Evolutionary conservation across 2,797 vertebrate species (phyloP).

Genomic region (Rhynchotus rufescens): DNA sequence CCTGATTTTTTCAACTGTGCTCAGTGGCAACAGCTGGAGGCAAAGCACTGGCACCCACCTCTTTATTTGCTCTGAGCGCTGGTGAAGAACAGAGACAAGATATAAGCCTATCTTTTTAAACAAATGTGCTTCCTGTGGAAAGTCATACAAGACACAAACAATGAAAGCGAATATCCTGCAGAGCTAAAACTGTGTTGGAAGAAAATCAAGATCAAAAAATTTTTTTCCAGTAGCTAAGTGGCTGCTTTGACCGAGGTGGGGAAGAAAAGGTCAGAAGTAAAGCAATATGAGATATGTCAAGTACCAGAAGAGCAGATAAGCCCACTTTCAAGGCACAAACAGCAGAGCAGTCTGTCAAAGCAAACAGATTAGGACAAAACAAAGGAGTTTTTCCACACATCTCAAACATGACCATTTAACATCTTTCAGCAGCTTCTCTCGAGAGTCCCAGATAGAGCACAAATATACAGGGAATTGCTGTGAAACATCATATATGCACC

Average conservation of each 20-base stretch:
- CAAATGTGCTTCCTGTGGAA: slow-evolving; percentile 54
- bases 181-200: slow-evolving; percentile 24
- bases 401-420: background rate
- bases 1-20: background rate
- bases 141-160: slow-evolving; percentile 61
- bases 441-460: background rate
- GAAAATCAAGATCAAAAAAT: slow-evolving; percentile 28
- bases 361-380: background rate
- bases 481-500: slow-evolving; percentile 75
- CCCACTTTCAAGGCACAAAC: background rate
- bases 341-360: background rate
- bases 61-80: background rate
- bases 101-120: slow-evolving; percentile 36
- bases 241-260: slow-evolving; percentile 1
- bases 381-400: background rate
- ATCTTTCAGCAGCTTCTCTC: background rate
- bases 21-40: background rate
- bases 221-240: slow-evolving; percentile 52
- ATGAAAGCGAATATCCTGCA: slow-evolving; percentile 19
- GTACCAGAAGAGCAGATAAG: slow-evolving; percentile 18
- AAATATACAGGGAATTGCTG: too few relatives aligned
- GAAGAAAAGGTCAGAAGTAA: slow-evolving; percentile 18
- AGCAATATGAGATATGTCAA: background rate
- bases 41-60: background rate
- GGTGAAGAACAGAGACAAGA: background rate